A percentile compares a stretch with the other conserved stretches of the same genome.
phyloP scores from a whole-genome alignment of 2,797 vertebrate genomes.

The Chiloscyllium punctatum region DNA sequence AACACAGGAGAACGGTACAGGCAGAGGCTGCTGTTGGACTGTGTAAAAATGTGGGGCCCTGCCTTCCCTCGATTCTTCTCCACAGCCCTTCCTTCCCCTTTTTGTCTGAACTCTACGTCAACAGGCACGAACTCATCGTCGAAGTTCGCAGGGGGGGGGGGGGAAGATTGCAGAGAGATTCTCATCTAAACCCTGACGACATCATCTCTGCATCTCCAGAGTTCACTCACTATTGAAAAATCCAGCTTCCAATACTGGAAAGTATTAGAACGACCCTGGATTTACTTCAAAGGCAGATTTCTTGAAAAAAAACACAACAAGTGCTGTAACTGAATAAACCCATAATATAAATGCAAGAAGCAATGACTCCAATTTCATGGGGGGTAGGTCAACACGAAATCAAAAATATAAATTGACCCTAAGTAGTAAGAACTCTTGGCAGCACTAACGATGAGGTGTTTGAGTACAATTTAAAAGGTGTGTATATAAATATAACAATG shows the following conservation, averaged over 20 bases:
- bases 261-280: neutral
- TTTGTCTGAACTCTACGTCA: neutral
- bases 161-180: neutral
- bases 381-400: neutral
- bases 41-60: neutral
- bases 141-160: neutral
- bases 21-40: neutral
- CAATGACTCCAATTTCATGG: neutral
- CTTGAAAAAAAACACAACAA: neutral
- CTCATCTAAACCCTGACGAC: neutral
- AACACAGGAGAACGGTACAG: neutral
- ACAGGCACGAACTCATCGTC: neutral
- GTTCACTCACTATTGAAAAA: neutral
- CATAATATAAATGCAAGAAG: neutral
- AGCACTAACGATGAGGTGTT: neutral
- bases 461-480: neutral
- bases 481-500: neutral
- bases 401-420: neutral
- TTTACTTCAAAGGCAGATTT: neutral
- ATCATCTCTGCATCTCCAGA: neutral
- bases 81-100: neutral
- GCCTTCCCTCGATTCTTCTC: neutral
- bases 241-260: neutral
- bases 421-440: neutral
- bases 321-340: neutral